Conservation (phyloP, 37 sponge, comb jelly and placozoan species). For the Bolinopsis microptera region DNA sequence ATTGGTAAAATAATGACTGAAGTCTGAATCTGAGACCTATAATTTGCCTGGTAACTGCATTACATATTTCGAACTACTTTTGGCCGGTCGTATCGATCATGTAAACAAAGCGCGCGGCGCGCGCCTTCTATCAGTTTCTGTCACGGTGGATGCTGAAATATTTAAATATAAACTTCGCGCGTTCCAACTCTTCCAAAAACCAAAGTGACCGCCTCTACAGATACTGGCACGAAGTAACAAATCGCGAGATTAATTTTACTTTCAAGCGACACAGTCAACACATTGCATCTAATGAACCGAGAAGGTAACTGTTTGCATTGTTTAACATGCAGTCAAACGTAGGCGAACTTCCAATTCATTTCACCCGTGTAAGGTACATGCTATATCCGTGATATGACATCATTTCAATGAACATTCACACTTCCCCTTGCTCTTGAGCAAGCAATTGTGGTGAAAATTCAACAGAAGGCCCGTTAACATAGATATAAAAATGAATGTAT, state of each 20-base stretch:
- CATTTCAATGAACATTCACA: too few species aligned
- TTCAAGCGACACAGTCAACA: background rate
- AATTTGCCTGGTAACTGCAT: too few species aligned
- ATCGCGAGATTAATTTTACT: background rate
- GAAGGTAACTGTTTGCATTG: background rate
- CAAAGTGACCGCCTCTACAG: background rate
- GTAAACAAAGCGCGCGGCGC: background rate
- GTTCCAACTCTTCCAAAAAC: background rate
- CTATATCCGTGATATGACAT: too few species aligned
- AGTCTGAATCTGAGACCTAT: too few species aligned
- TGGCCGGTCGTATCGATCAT: too few species aligned
- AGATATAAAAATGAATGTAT: too few species aligned
- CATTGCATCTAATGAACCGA: background rate
- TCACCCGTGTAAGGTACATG: background rate
- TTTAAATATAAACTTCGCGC: background rate
- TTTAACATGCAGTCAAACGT: too few species aligned
- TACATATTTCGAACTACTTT: too few species aligned
- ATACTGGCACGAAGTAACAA: background rate
- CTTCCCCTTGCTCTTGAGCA: too few species aligned
- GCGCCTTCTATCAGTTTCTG: background rate
- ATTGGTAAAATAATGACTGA: too few species aligned
- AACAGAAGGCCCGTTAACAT: too few species aligned
- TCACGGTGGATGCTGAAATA: background rate
- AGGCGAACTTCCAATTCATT: background rate
- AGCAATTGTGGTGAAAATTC: too few species aligned